Evolutionary conservation across 2,888 invertebrate genomes (phyloP).

Genomic region (Ochropacha duplaris): DNA sequence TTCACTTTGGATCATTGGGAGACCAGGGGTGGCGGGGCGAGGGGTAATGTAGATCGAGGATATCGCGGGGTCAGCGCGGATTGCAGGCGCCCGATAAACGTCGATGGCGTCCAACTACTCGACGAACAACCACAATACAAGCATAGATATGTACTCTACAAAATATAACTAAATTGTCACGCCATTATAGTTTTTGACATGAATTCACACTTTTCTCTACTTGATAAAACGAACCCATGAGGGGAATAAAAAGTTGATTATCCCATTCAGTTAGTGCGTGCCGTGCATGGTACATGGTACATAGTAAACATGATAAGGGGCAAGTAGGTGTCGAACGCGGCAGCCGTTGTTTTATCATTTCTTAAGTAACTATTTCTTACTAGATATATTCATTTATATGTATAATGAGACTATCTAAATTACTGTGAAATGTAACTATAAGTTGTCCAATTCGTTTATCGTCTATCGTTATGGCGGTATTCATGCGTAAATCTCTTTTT

Average conservation of each 20-base stretch:
- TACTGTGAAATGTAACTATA: neutral
- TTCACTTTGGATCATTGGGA: conserved; percentile 42
- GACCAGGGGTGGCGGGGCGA: conserved; percentile 45
- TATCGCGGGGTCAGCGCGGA: conserved; percentile 81
- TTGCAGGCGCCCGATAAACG: conserved; percentile 80
- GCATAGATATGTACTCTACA: conserved; percentile 19
- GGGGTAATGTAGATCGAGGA: conserved; percentile 76
- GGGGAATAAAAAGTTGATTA: conserved; percentile 44
- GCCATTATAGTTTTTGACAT: conserved; percentile 35
- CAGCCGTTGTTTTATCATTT: conserved; percentile 45
- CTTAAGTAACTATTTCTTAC: conserved; percentile 21
- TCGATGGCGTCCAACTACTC: conserved; percentile 57
- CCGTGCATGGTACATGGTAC: too few species aligned
- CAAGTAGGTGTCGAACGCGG: conserved; percentile 53
- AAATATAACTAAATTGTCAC: conserved; percentile 29
- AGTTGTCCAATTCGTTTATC: neutral
- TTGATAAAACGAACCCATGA: conserved; percentile 40
- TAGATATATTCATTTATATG: conserved; percentile 11
- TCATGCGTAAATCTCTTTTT: neutral
- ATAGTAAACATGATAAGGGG: conserved; percentile 62
- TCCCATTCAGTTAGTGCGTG: conserved; percentile 62
- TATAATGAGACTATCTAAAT: conserved; percentile 14
- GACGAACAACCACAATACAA: conserved; percentile 44
- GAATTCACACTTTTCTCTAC: conserved; percentile 31
- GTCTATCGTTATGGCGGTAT: neutral